Percentiles rank a stretch among this genome's conserved stretches.
Evolutionary conservation across 2,113 vertebrate species (phyloP).

Genomic region (Balaenoptera acutorostrata): DNA sequence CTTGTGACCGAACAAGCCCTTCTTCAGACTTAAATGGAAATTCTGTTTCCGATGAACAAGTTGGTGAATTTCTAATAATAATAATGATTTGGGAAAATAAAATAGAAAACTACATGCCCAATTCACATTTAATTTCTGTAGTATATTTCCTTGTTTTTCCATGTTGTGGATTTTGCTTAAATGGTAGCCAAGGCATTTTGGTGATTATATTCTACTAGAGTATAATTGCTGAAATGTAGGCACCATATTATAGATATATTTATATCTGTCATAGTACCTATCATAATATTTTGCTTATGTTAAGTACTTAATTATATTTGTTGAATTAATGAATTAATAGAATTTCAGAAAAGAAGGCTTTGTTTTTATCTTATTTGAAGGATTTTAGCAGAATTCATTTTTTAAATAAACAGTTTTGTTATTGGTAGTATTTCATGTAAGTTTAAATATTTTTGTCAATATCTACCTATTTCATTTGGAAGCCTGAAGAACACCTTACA

Average conservation of each 20-base stretch:
- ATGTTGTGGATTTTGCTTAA: background rate
- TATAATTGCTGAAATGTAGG: background rate
- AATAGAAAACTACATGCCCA: background rate
- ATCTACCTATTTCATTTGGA: background rate
- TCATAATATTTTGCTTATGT: background rate
- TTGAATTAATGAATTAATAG: background rate
- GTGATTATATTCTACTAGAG: background rate
- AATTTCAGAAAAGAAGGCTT: conserved; percentile 10
- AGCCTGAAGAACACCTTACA: background rate
- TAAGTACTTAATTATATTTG: background rate
- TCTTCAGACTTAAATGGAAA: conserved; percentile 91
- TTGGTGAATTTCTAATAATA: conserved; percentile 63
- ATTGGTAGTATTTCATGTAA: background rate
- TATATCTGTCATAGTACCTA: background rate
- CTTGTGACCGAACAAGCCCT: conserved; percentile 88
- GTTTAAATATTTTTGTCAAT: background rate
- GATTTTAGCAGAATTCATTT: background rate
- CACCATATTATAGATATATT: background rate
- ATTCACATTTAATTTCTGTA: conserved; percentile 20
- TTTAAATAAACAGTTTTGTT: background rate
- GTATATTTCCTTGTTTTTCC: background rate
- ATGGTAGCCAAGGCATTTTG: background rate
- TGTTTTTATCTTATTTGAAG: background rate
- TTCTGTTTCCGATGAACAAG: conserved; percentile 97
- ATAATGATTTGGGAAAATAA: background rate